Evolutionary conservation across 92 coral and sea anemone genomes (phyloP).

Genomic region (Pocillopora grandis): DNA sequence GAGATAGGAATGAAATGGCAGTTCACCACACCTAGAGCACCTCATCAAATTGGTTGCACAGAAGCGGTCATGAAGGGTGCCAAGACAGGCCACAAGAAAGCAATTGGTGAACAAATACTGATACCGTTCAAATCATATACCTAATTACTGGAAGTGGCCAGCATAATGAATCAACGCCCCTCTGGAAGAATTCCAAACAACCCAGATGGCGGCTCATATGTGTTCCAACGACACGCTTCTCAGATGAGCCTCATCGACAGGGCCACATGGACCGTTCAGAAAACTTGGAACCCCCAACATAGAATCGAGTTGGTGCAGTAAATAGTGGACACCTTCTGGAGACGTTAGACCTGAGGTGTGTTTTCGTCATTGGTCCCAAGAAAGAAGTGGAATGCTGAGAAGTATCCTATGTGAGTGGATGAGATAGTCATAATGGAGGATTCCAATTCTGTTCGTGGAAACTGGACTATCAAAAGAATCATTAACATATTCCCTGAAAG

Average conservation of each 20-base stretch:
- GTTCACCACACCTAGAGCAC: constrained; percentile 61
- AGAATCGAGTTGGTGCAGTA: constrained; percentile 65
- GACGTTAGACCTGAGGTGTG: constrained; percentile 66
- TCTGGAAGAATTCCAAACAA: constrained; percentile 63
- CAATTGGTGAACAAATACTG: constrained; percentile 64
- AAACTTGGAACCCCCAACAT: constrained; percentile 58
- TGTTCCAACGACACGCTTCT: constrained; percentile 73
- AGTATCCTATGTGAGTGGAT: constrained; percentile 48
- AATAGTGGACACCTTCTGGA: constrained; percentile 72
- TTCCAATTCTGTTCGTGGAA: constrained; percentile 60
- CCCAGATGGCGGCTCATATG: constrained; percentile 59
- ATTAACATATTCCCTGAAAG: constrained; percentile 53
- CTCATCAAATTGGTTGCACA: constrained; percentile 73
- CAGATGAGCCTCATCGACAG: constrained; percentile 64
- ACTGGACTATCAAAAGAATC: constrained; percentile 65
- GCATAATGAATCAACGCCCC: constrained; percentile 69
- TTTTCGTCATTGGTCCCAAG: constrained; percentile 64
- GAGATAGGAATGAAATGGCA: constrained; percentile 65
- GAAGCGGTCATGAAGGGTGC: constrained; percentile 64
- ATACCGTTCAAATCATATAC: constrained; percentile 66
- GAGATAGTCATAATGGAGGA: constrained; percentile 65
- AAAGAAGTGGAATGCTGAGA: constrained; percentile 65
- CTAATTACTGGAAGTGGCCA: constrained; percentile 53
- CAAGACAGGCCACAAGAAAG: constrained; percentile 64
- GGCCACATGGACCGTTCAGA: constrained; percentile 72